A percentile compares a stretch with the other conserved stretches of the same genome.
phyloP scores from a whole-genome alignment of 2,888 invertebrate genomes.

The Lepeophtheirus nordmannii region DNA sequence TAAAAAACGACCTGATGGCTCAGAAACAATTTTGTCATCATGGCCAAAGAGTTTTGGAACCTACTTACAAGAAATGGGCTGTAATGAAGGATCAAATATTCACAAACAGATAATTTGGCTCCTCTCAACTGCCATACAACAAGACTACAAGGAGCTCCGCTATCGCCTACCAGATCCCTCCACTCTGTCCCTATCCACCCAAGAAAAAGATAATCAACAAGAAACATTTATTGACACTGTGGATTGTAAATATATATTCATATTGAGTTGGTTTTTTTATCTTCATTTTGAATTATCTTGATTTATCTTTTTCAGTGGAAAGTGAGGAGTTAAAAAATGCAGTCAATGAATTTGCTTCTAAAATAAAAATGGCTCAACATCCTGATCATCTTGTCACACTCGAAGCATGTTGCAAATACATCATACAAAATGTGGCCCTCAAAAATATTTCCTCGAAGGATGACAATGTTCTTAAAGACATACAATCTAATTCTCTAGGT shows the following conservation, averaged over 20 bases:
- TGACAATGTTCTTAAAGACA: not conserved
- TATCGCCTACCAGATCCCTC: not conserved
- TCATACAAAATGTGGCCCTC: conserved; percentile 5
- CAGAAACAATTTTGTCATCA: not conserved
- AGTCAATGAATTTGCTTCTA: conserved; percentile 56
- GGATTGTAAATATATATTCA: not conserved
- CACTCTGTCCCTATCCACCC: not conserved
- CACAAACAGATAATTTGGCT: not conserved
- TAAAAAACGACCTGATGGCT: not conserved
- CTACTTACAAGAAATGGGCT: not conserved
- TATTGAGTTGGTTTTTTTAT: too few species aligned
- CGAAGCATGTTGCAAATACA: conserved; percentile 43
- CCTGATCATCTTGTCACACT: conserved; percentile 59
- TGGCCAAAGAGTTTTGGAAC: not conserved
- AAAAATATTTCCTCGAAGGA: not conserved
- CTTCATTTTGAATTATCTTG: not conserved
- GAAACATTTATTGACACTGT: not conserved
- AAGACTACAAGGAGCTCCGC: not conserved
- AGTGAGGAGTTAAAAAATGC: conserved; percentile 67
- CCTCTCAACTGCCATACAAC: not conserved
- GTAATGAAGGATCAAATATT: not conserved
- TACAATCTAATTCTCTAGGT: not conserved
- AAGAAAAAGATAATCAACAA: not conserved
- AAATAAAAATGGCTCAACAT: conserved; percentile 64
- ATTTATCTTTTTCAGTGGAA: conserved; percentile 41